phyloP scores from a whole-genome alignment of 2,797 vertebrate species.

The Fistularia commersonii region DNA sequence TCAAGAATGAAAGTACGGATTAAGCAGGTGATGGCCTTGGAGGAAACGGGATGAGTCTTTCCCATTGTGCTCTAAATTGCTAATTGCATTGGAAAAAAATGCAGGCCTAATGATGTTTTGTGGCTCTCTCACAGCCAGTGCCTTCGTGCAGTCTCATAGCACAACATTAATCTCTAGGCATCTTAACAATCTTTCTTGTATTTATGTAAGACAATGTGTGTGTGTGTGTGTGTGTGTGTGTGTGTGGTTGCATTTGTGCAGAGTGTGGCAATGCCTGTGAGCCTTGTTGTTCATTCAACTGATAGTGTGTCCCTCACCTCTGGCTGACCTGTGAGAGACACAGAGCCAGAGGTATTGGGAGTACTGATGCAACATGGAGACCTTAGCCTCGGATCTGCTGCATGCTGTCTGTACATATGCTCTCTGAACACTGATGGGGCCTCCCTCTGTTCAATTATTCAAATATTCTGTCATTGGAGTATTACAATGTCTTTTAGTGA shows the following conservation, averaged over 20 bases:
- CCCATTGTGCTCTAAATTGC: slow-evolving; percentile 33
- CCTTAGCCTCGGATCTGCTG: slow-evolving; percentile 54
- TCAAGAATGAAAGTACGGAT: slow-evolving; percentile 58
- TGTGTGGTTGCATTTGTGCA: slow-evolving; percentile 21
- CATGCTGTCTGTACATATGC: slow-evolving; percentile 46
- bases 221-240: not conserved
- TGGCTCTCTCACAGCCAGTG: slow-evolving; percentile 20
- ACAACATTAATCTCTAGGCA: not conserved
- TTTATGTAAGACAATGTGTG: slow-evolving; percentile 3
- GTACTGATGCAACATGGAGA: slow-evolving; percentile 41
- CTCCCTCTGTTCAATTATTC: slow-evolving; percentile 41
- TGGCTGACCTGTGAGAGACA: slow-evolving; percentile 50
- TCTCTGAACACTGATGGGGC: slow-evolving; percentile 20
- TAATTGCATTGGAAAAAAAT: slow-evolving; percentile 55
- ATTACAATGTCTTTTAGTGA: slow-evolving; percentile 34
- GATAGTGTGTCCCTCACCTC: slow-evolving; percentile 59
- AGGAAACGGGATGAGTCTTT: slow-evolving; percentile 44
- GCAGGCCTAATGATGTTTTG: slow-evolving; percentile 33
- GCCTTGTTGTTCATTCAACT: slow-evolving; percentile 53
- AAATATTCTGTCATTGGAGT: slow-evolving; percentile 15
- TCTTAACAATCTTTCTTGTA: not conserved
- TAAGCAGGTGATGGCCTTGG: slow-evolving; percentile 55
- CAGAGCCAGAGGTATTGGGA: slow-evolving; percentile 42
- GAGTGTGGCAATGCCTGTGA: slow-evolving; percentile 14
- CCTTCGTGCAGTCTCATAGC: slow-evolving; percentile 8